phyloP scores from a whole-genome alignment of 1,140 invertebrate genomes.

The Pectinophora gossypiella region DNA sequence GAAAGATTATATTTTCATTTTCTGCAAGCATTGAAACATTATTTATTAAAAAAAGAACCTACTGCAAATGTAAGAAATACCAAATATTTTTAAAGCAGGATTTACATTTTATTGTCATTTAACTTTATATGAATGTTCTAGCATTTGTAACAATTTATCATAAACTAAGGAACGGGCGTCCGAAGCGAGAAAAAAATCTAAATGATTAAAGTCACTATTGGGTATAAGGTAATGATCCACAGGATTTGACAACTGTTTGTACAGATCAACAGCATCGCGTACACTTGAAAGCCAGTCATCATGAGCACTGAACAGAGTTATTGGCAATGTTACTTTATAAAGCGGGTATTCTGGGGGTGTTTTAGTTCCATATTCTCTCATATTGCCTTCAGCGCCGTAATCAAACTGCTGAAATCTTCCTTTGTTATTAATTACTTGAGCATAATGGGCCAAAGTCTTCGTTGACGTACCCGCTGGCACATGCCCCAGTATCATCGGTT shows the following conservation, averaged over 20 bases:
- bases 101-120: too few species aligned
- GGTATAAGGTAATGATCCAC: constrained; percentile 55
- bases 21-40: too few species aligned
- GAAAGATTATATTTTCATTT: too few species aligned
- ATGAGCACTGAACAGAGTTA: constrained; percentile 77
- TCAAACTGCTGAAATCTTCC: constrained; percentile 78
- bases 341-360: constrained; percentile 79
- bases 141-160: constrained; percentile 48
- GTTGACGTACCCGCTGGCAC: constrained; percentile 84
- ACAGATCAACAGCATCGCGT: constrained; percentile 21
- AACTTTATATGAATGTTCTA: too few species aligned
- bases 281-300: constrained; percentile 81
- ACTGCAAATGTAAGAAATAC: too few species aligned
- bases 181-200: constrained; percentile 70
- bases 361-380: constrained; percentile 66
- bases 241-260: constrained; percentile 20
- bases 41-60: too few species aligned
- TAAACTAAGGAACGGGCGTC: constrained; percentile 77
- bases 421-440: constrained; percentile 72
- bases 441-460: constrained; percentile 81
- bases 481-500: constrained; percentile 81
- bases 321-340: constrained; percentile 75
- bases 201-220: constrained; percentile 71
- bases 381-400: constrained; percentile 75
- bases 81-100: too few species aligned